A percentile compares a stretch with the other conserved stretches of the same genome.
These are phyloP conservation scores for Polia nebulosa DNA, from an alignment of 2,888 invertebrate species.

Conservation along the genomic window DNA sequence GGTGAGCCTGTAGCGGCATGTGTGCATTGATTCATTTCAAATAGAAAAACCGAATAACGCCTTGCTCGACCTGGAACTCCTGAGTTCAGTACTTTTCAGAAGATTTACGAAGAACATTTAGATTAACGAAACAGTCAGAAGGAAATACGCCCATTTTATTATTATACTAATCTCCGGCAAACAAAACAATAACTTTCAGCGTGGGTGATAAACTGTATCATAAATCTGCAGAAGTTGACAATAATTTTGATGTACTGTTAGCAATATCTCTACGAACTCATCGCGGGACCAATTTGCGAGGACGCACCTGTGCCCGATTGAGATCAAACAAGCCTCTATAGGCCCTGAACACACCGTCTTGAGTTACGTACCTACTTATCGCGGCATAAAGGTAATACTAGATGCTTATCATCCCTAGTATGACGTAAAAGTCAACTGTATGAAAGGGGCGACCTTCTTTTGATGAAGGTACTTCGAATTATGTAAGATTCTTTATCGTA, in stretches of 20 bases:
- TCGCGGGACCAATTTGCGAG: slow-evolving; percentile 75
- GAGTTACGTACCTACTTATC: slow-evolving; percentile 37
- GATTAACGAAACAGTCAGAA: too few relatives aligned
- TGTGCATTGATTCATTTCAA: too few relatives aligned
- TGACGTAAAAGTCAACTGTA: slow-evolving; percentile 25
- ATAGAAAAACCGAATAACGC: too few relatives aligned
- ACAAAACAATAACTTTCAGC: slow-evolving; percentile 42
- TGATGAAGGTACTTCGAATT: not conserved
- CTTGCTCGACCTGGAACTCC: too few relatives aligned
- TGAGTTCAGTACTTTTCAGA: too few relatives aligned
- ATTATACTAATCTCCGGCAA: slow-evolving; percentile 18
- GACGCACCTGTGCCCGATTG: slow-evolving; percentile 77
- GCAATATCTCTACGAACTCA: slow-evolving; percentile 72
- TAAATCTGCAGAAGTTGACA: slow-evolving; percentile 78
- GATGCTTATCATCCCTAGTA: slow-evolving; percentile 14
- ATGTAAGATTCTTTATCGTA: slow-evolving; percentile 4
- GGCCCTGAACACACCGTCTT: slow-evolving; percentile 29
- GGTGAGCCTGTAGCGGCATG: too few relatives aligned
- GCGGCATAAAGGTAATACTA: slow-evolving; percentile 37
- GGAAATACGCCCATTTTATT: too few relatives aligned
- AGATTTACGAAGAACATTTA: too few relatives aligned
- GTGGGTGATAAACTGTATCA: slow-evolving; percentile 60
- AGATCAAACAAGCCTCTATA: slow-evolving; percentile 50
- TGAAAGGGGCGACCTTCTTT: slow-evolving; percentile 7
- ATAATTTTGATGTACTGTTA: slow-evolving; percentile 79